A percentile compares a stretch with the other conserved stretches of the same genome.
Conservation (phyloP, 2,113 vertebrate species). For the Irena cyanogastra region DNA sequence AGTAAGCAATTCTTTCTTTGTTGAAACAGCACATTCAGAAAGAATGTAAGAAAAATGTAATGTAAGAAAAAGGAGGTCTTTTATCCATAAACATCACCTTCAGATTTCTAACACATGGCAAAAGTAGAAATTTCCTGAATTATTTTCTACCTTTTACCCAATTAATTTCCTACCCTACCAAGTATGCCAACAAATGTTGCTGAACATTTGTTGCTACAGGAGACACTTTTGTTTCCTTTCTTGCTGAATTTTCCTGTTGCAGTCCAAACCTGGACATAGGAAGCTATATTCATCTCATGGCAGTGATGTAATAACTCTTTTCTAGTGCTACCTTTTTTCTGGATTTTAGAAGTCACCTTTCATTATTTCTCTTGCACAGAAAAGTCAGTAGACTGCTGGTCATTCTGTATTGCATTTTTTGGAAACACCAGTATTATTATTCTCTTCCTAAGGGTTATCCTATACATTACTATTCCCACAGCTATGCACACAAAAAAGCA, state of each 20-base stretch:
- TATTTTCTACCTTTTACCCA: neutral
- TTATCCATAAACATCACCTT: neutral
- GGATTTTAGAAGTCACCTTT: neutral
- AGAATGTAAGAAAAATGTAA: neutral
- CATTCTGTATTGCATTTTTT: neutral
- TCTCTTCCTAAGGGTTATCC: neutral
- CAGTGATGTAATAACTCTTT: neutral
- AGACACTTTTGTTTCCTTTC: neutral
- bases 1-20: neutral
- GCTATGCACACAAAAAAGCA: neutral
- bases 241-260: neutral
- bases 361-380: neutral
- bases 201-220: neutral
- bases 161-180: neutral
- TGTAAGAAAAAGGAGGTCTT: neutral
- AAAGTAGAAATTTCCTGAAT: neutral
- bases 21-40: neutral
- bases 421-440: neutral
- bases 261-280: neutral
- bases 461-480: neutral
- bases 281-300: neutral
- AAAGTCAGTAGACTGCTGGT: neutral
- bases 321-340: neutral
- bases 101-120: neutral
- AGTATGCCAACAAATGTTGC: fast-evolving